Base-by-base conservation (phyloP, 2,888 invertebrate species). In the Protula sp. region DNA sequence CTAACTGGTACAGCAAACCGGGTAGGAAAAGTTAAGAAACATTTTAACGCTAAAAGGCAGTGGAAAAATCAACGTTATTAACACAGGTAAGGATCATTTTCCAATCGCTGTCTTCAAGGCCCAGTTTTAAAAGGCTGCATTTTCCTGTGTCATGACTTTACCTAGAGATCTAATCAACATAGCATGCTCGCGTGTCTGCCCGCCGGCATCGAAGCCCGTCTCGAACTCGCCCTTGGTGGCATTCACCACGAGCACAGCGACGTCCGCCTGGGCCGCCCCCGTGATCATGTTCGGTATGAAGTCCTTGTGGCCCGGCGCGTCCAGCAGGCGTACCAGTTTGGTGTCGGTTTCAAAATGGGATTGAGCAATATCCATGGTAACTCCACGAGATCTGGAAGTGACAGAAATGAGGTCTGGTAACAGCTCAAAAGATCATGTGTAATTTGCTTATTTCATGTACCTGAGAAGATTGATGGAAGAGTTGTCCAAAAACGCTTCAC, bases 221-320 rank as follows among this genome's bases (percentile, higher is more conserved):
- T 99, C 99, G 83, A 99, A 99, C 83, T 99, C 99, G 28, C 99
- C 99, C 70, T 90, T 76, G 0, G 85, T 84, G 1, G 97, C 93
- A 84, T 99, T 98, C 0, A 99, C 91, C 0, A 99, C 98, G 27
- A 99, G 83, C 31, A 99, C 84, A 19, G 95, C 97, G 0, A 94
- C 97, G 83, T 99, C 99, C 1, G 99, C 99, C 82, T 98, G 97
- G 0, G 94, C 92, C 1, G 98, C 95, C 22, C 83, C 83, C 19
- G 91, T 92, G 70, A 99, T 99, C 98, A 99, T 99, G 75, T 99
- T 98, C 1, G 99, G 98, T 76, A 99, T 98, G 77, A 99, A 99
- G 81, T 99, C 99, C 79, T 92, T 94, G 81, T 99, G 99, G 0
- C 99, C 99, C 0, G 99, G 99, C 30, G 99, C 97, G 85, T 99